These are phyloP conservation scores for Equus quagga DNA, from an alignment of 2,113 vertebrate species.

Conservation along the genomic window DNA sequence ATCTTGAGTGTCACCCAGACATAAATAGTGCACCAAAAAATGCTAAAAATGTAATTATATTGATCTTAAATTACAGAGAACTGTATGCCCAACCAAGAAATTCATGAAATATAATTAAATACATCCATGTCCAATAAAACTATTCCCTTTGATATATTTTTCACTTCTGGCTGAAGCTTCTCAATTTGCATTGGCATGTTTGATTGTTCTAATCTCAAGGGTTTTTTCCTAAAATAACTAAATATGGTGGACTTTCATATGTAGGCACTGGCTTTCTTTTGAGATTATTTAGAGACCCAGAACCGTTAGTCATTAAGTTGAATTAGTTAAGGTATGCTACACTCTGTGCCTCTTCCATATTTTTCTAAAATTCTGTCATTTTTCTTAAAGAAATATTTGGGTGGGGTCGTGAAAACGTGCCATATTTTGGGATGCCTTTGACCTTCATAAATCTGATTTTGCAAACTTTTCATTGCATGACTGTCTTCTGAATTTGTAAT, in stretches of 20 bases:
- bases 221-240: constrained; percentile 49
- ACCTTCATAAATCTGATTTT: constrained; percentile 3
- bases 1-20: constrained; percentile 3
- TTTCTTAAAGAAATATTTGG: constrained; percentile 4
- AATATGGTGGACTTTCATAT: background rate
- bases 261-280: background rate
- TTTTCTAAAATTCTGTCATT: background rate
- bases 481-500: constrained; percentile 36
- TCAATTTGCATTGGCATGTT: background rate
- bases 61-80: constrained; percentile 59
- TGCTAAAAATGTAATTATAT: constrained; percentile 58
- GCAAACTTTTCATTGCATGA: background rate
- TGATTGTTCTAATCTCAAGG: background rate
- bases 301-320: background rate
- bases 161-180: background rate
- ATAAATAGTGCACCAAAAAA: background rate
- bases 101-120: constrained; percentile 59
- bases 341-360: background rate
- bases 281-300: background rate
- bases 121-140: constrained; percentile 9
- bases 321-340: background rate
- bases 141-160: constrained; percentile 29
- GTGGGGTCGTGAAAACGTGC: background rate
- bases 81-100: constrained; percentile 47
- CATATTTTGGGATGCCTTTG: background rate